Base-by-base conservation (phyloP, 2,113 vertebrate species). In the Gallinago media region DNA sequence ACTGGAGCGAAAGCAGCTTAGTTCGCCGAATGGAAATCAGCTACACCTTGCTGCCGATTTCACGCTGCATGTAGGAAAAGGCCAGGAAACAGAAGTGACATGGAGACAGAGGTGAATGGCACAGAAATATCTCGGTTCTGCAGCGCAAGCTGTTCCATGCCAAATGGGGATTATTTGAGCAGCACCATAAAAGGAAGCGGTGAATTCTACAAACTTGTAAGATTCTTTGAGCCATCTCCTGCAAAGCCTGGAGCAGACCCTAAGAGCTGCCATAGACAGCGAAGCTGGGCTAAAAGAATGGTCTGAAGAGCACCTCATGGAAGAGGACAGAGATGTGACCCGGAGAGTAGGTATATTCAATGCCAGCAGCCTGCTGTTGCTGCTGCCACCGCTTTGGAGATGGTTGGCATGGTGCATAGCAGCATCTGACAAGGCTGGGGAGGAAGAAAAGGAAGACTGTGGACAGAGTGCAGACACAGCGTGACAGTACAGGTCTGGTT, bases 311-410 rank as follows among this genome's bases (percentile, higher is more conserved):
- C 29, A 13, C 40, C 50, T 52, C 27, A 15, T 3, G 36, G 44
- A 38, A 54, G 8, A 50, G 29, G 38, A 34, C 40, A 73, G 40
- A 21, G 25, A 8, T 44, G 13, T 49, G 46, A 29, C 17, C 21
- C 0, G 2, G 25, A 44, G 21, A 81, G 15, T 17, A 63, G 7
- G 12, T 1, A 34, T 17, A 15, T 18, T 73, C 27, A 15, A 2
- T 9, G 22, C 42, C 6, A 73, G n/a, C 11, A 93, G 40, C 17
- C 65, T 72, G 42, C 20, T 67, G 9, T 5, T 63, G 29, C 47
- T 85, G 20, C 52, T 85, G 50, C 26, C 42, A 70, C 61, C 55
- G 26, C 13, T 58, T 31, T 1, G 20, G 36, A 71, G 8, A 59
- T 13, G 23, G 6, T 4, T 32, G 22, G 4, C 25, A 32, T 32